A percentile compares a stretch with the other conserved stretches of the same genome.
Evolutionary conservation across 2,797 vertebrate species (phyloP).

Genomic region (Perodicticus potto): DNA sequence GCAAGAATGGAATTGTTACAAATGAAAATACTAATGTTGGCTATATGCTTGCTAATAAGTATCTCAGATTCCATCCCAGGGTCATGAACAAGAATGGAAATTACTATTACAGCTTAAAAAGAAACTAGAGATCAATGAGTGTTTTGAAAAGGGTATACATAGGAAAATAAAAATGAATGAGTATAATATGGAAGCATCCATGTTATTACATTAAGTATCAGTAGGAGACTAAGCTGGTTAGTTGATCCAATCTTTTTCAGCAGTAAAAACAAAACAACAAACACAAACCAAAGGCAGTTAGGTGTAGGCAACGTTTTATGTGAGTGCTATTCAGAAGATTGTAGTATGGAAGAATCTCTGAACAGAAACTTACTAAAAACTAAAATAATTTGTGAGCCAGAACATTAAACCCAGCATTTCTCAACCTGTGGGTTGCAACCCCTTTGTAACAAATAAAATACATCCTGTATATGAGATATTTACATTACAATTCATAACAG

Average conservation of each 20-base stretch:
- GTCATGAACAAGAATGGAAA: not conserved
- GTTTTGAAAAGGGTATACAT: not conserved
- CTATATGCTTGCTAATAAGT: not conserved
- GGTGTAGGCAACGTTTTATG: not conserved
- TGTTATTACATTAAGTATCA: not conserved
- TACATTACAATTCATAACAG: too few relatives aligned
- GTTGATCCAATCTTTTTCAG: not conserved
- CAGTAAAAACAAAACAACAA: not conserved
- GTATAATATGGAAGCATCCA: not conserved
- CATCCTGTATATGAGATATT: too few relatives aligned
- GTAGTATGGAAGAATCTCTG: not conserved
- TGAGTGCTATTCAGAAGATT: not conserved
- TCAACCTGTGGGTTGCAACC: too few relatives aligned
- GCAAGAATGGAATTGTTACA: slow-evolving; percentile 9
- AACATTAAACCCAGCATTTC: not conserved
- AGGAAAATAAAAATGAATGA: not conserved
- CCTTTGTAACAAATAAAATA: too few relatives aligned
- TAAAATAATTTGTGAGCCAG: not conserved
- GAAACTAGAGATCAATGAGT: not conserved
- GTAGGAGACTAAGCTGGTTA: not conserved
- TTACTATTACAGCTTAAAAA: not conserved
- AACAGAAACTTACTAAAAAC: not conserved
- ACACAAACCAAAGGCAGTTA: not conserved
- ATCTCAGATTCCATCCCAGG: not conserved
- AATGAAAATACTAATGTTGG: not conserved